Evolutionary conservation across 1,140 invertebrate species (phyloP).

Genomic region (Ectropis grisescens): DNA sequence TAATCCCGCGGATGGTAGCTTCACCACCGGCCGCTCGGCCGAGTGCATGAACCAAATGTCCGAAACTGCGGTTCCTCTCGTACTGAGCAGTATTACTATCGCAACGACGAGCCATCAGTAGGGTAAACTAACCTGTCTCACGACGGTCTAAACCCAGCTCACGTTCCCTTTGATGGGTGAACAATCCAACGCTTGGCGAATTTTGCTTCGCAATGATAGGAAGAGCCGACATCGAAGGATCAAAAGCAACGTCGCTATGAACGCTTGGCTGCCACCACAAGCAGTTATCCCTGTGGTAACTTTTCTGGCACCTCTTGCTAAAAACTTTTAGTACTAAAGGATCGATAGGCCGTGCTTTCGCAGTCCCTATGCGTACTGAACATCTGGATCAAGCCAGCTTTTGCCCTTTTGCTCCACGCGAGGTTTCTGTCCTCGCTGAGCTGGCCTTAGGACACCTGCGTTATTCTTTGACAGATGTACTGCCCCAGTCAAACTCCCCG

Average conservation of each 20-base stretch:
- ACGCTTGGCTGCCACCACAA: slow-evolving; percentile 87
- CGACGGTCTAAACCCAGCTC: slow-evolving; percentile 87
- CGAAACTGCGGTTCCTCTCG: slow-evolving; percentile 79
- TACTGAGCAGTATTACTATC: slow-evolving; percentile 74
- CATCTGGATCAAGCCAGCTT: slow-evolving; percentile 80
- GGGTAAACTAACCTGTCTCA: slow-evolving; percentile 86
- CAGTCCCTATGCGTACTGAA: slow-evolving; percentile 76
- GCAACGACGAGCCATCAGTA: too few relatives aligned
- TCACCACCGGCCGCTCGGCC: slow-evolving; percentile 77
- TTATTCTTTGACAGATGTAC: slow-evolving; percentile 86
- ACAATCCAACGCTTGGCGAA: slow-evolving; percentile 84
- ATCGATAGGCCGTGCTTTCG: slow-evolving; percentile 86
- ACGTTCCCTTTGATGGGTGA: slow-evolving; percentile 81
- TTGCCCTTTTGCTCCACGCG: slow-evolving; percentile 87
- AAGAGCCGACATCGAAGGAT: slow-evolving; percentile 87
- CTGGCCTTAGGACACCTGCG: slow-evolving; percentile 91
- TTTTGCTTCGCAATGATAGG: slow-evolving; percentile 87
- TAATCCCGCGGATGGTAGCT: slow-evolving; percentile 87
- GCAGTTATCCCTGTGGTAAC: slow-evolving; percentile 90
- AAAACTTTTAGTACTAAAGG: slow-evolving; percentile 82
- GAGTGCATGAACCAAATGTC: slow-evolving; percentile 81
- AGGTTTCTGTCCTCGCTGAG: too few relatives aligned
- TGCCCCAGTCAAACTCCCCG: slow-evolving; percentile 87
- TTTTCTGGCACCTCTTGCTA: slow-evolving; percentile 86
- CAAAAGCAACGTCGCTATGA: slow-evolving; percentile 88